phyloP scores from a whole-genome alignment of 2,113 vertebrate genomes.

The Dasypus novemcinctus region DNA sequence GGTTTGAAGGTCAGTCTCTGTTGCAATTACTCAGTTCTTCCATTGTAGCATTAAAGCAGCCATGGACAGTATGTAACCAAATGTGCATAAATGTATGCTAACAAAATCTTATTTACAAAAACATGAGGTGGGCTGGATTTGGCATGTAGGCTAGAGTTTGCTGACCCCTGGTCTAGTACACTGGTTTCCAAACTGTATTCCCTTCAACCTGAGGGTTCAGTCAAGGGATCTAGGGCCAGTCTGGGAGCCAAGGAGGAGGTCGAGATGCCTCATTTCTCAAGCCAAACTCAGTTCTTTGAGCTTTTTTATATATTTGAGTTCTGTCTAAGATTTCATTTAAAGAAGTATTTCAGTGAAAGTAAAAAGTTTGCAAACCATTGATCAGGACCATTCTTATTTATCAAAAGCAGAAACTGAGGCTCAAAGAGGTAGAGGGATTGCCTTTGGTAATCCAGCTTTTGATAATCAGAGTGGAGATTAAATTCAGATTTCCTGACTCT shows the following conservation, averaged over 20 bases:
- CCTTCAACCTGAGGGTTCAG: background rate
- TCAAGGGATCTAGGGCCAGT: background rate
- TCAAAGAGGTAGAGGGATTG: slow-evolving; percentile 2
- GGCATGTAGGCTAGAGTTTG: background rate
- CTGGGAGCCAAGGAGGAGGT: background rate
- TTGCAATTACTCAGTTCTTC: background rate
- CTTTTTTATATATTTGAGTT: background rate
- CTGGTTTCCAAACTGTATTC: slow-evolving; percentile 28
- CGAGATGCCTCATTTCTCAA: background rate
- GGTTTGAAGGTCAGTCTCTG: background rate
- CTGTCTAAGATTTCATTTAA: background rate
- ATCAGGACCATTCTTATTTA: slow-evolving; percentile 18
- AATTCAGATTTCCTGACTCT: background rate
- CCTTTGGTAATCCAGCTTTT: background rate
- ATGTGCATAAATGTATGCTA: background rate
- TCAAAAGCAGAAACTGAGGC: background rate
- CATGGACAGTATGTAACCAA: background rate
- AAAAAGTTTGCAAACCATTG: background rate
- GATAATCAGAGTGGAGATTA: background rate
- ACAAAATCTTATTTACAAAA: no score
- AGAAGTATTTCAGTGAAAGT: background rate
- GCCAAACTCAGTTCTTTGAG: background rate
- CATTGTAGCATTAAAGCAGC: background rate
- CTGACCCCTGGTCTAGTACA: background rate
- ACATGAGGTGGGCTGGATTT: background rate